A percentile compares a stretch with the other conserved stretches of the same genome.
Conservation (phyloP, 2,113 vertebrate species). For the Thamnophis sirtalis region DNA sequence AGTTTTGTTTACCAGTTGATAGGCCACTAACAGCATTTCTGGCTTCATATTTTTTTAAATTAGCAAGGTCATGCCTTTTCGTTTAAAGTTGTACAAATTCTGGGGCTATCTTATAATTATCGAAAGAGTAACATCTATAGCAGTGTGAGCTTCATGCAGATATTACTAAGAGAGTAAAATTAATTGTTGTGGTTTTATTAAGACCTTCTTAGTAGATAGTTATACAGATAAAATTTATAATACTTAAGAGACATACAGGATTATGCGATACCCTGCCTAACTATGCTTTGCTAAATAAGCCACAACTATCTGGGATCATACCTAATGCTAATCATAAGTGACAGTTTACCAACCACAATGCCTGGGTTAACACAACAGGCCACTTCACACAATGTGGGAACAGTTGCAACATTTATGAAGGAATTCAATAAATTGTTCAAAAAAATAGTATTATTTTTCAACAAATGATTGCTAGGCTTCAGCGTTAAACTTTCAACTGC, state of each 20-base stretch:
- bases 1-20: conserved; percentile 16
- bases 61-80: not conserved
- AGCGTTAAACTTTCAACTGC: not conserved
- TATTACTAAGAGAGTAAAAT: not conserved
- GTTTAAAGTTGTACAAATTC: conserved; percentile 20
- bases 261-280: not conserved
- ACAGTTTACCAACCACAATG: not conserved
- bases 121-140: conserved; percentile 18
- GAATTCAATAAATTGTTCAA: not conserved
- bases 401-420: not conserved
- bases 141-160: conserved; percentile 1
- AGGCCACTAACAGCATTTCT: conserved; percentile 6
- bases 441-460: not conserved
- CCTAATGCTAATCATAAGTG: not conserved
- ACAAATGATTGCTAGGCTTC: not conserved
- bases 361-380: not conserved
- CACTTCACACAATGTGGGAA: not conserved
- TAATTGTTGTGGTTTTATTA: conserved; percentile 9
- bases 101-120: conserved; percentile 39
- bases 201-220: not conserved
- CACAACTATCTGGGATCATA: not conserved
- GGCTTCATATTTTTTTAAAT: conserved; percentile 24
- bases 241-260: not conserved
- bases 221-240: not conserved
- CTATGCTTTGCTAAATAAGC: not conserved